Base-by-base conservation (phyloP, 1,140 invertebrate species). In the Caenorhabditis tropicalis region DNA sequence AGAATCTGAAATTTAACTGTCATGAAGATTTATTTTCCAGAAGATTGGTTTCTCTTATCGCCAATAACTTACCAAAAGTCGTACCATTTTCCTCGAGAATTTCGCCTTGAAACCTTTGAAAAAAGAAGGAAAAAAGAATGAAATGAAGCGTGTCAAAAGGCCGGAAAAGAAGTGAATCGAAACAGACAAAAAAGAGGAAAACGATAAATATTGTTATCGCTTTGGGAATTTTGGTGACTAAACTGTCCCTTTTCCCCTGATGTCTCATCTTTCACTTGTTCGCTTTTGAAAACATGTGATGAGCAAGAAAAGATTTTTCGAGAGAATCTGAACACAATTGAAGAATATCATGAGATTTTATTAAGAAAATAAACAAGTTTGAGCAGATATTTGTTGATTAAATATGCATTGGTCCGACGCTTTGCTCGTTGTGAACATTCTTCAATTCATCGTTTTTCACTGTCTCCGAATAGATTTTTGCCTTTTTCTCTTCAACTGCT, bases 171-270 rank as follows among this genome's bases (percentile, higher is more conserved):
- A 74, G 43, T 74, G 65, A 74, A 39, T 74, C 2, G 36, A 21
- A 12, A 39, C 7, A 10, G 29, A 21, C 12, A 46, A 46, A n/a
- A n/a, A n/a, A n/a, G n/a, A n/a, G n/a, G 43, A 46, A 74, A 74
- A 33, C 65, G 65, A 74, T 74, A 74, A 39, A 74, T 74, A 43
- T 43, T 74, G 33, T 74, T 43, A 74, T 74, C 65, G 65, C 65
- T 74, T 74, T 16, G 65, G 36, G 58, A 74, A 74, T 74, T 43
- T 74, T 74, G 16, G 21, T 74, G 36, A 74, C 27, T 43, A 46
- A 43, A 31, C 65, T 33, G n/a, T 39, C 65, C 29, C 21, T 21
- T 36, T 29, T 65, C 58, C 9, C 58, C 58, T n/a, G n/a, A n/a
- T n/a, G n/a, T n/a, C n/a, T n/a, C n/a, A n/a, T n/a, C n/a, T n/a